Evolutionary conservation across 2,797 vertebrate species (phyloP), one percentile per base, ranked within the genome.

Genomic region (Erpetoichthys calabaricus): DNA sequence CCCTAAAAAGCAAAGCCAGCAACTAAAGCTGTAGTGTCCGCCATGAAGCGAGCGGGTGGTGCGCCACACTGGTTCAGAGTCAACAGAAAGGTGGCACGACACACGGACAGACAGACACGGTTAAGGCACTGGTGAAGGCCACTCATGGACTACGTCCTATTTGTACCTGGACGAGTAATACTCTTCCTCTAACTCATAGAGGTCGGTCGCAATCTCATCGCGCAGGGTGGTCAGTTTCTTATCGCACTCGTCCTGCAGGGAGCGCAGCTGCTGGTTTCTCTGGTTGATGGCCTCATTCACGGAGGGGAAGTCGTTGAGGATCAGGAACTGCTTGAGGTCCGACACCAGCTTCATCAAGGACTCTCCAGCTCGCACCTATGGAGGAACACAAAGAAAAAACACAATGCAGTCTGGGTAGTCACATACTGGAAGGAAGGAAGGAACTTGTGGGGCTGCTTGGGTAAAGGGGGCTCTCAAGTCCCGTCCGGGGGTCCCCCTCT

Each of bases 141-240:
- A 25, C 25, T 25, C 25, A 25, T 25, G 25, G 25, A 25, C 25
- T 25, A 25, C 25, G 25, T 25, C 75, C 84, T 97, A 99, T 84
- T 90, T 94, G 88, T 98, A 99, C 96, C 96, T 99, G 91, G 96
- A 99, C 79, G 96, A 99, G 90, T 99, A 99, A 89, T 95, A 97
- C 82, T 98, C 96, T 91, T 99, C 96, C 85, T 99, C 96, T 70
- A 99, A 85, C 85, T 99, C 96, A 59, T 96, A 99, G 53, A 99
- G 91, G 83, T 98, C 96, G 42, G 95, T 80, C 67, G 96, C 94
- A 60, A 97, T 90, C 83, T 99, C 95, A 3, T 99, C 96, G 1
- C 96, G 78, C 49, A 99, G 86, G 0, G 89, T 76, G 47, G 88
- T 87, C 57, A 99, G 83, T 75, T 98, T 99, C 75, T 95, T 92